A percentile compares a stretch with the other conserved stretches of the same genome.
Evolutionary conservation across 2,797 vertebrate species (phyloP).

Genomic region (Rhinogobio ventralis): DNA sequence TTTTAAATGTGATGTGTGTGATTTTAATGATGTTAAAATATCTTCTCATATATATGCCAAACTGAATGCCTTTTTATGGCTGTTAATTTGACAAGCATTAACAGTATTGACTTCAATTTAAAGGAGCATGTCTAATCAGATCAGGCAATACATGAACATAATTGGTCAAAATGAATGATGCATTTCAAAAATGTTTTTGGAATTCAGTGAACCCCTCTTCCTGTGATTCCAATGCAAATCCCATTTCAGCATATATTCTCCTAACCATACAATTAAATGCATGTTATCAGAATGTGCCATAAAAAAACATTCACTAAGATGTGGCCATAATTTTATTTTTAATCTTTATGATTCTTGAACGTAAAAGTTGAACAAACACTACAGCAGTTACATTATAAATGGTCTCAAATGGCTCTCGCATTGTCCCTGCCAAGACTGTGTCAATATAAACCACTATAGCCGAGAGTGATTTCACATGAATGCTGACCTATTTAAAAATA

Average conservation of each 20-base stretch:
- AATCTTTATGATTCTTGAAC: slow-evolving; percentile 4
- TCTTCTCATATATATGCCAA: background rate
- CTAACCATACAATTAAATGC: background rate
- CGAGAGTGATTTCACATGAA: background rate
- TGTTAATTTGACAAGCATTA: background rate
- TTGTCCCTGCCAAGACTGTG: background rate
- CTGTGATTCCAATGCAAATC: background rate
- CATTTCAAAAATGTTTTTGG: background rate
- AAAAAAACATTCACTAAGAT: background rate
- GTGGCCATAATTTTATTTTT: background rate
- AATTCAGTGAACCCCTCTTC: background rate
- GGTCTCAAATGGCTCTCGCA: background rate
- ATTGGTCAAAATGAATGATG: background rate
- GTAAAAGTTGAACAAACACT: background rate
- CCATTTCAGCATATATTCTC: background rate
- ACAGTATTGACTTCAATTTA: background rate
- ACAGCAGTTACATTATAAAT: slow-evolving; percentile 9
- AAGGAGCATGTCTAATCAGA: background rate
- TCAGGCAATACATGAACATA: background rate
- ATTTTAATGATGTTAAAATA: background rate
- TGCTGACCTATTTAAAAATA: background rate
- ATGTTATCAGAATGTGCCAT: background rate
- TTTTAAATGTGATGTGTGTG: background rate
- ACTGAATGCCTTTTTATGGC: background rate
- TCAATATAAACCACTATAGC: slow-evolving; percentile 1